Conservation (phyloP, 1,140 invertebrate genomes). For the Schlechtendalia chinensis region DNA sequence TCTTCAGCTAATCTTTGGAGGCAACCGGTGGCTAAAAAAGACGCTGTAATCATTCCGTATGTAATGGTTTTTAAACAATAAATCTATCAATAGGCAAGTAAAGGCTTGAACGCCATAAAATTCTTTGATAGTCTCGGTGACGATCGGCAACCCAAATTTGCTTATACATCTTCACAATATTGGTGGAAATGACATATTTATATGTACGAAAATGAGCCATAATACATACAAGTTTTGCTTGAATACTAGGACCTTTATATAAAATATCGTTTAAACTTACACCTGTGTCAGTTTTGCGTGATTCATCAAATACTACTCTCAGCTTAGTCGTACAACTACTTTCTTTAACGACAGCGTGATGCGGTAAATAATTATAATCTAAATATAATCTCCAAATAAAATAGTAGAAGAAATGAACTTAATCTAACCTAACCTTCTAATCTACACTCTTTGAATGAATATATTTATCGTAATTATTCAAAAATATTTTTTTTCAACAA, state of each 20-base stretch:
- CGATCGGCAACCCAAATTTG: too few species aligned
- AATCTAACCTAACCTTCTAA: too few species aligned
- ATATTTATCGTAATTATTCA: too few species aligned
- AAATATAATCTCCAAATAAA: too few species aligned
- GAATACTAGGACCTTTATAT: constrained; percentile 52
- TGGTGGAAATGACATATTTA: too few species aligned
- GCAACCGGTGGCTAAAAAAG: constrained; percentile 16
- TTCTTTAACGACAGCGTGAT: too few species aligned
- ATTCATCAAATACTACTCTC: background rate
- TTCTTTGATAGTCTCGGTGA: constrained; percentile 6
- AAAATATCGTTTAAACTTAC: too few species aligned
- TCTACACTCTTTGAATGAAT: too few species aligned
- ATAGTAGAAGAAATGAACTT: too few species aligned
- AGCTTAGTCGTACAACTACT: background rate
- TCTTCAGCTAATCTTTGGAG: background rate
- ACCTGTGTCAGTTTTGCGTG: constrained; percentile 1
- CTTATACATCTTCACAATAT: too few species aligned
- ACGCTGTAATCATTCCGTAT: constrained; percentile 21
- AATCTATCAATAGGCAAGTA: background rate
- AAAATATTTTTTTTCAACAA: too few species aligned
- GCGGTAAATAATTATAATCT: too few species aligned
- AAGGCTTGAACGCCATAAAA: background rate
- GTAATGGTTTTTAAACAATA: constrained; percentile 32
- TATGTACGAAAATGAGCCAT: constrained; percentile 55
- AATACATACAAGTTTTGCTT: constrained; percentile 54